These are phyloP conservation scores for Gymnopithys bicolor DNA, from an alignment of 2,797 vertebrate genomes.

Conservation along the genomic window DNA sequence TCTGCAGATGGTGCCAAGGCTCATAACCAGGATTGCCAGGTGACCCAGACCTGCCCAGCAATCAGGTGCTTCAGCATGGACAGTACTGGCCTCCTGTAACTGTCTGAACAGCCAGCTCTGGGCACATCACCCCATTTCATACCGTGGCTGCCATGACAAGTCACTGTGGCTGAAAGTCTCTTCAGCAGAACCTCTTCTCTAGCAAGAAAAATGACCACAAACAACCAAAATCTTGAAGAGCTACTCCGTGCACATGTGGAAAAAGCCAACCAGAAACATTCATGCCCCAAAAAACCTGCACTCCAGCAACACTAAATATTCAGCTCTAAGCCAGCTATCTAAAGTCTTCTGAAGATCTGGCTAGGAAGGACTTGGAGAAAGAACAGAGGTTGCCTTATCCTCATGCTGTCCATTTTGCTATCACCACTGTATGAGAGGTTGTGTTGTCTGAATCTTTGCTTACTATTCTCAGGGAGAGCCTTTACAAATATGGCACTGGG, in stretches of 20 bases:
- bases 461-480: neutral
- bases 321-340: neutral
- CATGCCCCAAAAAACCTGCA: neutral
- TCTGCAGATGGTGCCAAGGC: neutral
- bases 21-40: neutral
- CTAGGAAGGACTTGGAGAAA: neutral
- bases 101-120: neutral
- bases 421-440: neutral
- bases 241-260: accelerated
- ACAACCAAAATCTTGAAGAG: neutral
- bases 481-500: neutral
- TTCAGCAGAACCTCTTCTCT: neutral
- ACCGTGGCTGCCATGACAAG: neutral
- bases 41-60: neutral
- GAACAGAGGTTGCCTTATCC: neutral
- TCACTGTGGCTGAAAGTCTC: neutral
- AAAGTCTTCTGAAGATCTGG: neutral
- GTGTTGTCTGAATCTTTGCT: neutral
- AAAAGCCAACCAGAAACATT: neutral
- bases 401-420: neutral
- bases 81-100: neutral
- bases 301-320: neutral
- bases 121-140: neutral
- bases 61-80: neutral
- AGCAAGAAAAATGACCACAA: neutral